Percentiles rank a stretch among this genome's conserved stretches.
phyloP scores from a whole-genome alignment of 2,888 invertebrate species.

The Operophtera brumata region DNA sequence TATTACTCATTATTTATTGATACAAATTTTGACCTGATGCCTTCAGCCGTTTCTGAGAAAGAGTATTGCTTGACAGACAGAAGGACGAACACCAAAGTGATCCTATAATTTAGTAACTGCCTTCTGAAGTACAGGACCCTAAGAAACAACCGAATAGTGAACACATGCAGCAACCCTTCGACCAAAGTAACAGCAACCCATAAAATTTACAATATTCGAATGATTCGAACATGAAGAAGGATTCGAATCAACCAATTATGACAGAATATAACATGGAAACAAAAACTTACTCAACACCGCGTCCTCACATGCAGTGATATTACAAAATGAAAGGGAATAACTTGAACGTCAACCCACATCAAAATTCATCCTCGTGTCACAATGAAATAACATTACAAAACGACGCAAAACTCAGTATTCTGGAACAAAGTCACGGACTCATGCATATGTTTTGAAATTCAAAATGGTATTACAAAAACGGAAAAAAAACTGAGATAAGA shows the following conservation, averaged over 20 bases:
- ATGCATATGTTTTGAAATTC: conserved; percentile 54
- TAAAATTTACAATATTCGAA: conserved; percentile 38
- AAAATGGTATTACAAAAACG: conserved; percentile 41
- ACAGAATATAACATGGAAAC: conserved; percentile 36
- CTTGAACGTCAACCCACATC: conserved; percentile 63
- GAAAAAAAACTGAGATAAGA: conserved; percentile 15
- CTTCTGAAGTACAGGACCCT: no score
- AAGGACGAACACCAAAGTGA: no score
- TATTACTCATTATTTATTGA: no score
- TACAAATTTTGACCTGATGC: no score
- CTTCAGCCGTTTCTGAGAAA: no score
- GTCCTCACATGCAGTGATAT: conserved; percentile 55
- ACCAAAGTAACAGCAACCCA: no score
- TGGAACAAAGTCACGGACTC: conserved; percentile 44
- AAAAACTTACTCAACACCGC: conserved; percentile 43
- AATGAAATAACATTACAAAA: conserved; percentile 44
- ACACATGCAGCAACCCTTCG: no score
- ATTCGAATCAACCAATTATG: conserved; percentile 45
- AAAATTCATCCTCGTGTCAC: conserved; percentile 50
- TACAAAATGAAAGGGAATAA: conserved; percentile 53
- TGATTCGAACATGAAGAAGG: no score
- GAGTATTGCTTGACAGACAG: no score
- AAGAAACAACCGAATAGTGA: conserved; percentile 42
- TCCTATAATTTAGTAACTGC: no score
- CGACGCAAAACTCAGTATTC: conserved; percentile 44